Percentiles rank a stretch among this genome's conserved stretches.
phyloP scores from a whole-genome alignment of 30 jellyfish, hydroid and myxozoan genomes.

The Hydractinia echinata region DNA sequence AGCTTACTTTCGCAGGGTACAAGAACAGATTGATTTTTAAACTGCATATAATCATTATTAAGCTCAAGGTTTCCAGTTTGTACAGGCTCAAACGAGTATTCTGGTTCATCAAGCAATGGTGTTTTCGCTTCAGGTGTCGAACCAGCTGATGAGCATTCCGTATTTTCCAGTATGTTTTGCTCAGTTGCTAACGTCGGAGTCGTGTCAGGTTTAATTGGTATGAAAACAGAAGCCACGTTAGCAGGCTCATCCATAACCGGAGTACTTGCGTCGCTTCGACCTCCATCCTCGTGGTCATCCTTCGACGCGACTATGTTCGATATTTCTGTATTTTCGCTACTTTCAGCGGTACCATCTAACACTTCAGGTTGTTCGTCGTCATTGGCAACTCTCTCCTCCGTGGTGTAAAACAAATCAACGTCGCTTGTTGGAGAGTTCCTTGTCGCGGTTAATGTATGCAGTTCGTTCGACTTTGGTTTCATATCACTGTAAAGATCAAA shows the following conservation, averaged over 20 bases:
- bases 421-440: constrained; percentile 17
- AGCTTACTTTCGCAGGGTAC: neutral
- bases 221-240: constrained; percentile 1
- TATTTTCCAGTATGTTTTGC: neutral
- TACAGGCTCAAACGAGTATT: constrained; percentile 27
- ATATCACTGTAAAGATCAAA: constrained; percentile 21
- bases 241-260: constrained; percentile 38
- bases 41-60: constrained; percentile 9
- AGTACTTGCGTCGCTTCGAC: constrained; percentile 31
- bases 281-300: neutral
- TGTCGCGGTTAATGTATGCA: neutral
- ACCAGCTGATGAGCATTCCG: constrained; percentile 11
- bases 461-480: neutral
- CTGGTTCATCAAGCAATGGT: constrained; percentile 45
- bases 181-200: neutral
- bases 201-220: neutral
- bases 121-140: constrained; percentile 46
- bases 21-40: neutral
- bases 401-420: constrained; percentile 30
- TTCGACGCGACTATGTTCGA: neutral
- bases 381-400: neutral
- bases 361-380: constrained; percentile 8
- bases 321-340: constrained; percentile 11
- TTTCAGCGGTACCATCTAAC: neutral
- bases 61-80: neutral